Conservation (phyloP, 2,113 vertebrate species). For the Marmota flaviventris region DNA sequence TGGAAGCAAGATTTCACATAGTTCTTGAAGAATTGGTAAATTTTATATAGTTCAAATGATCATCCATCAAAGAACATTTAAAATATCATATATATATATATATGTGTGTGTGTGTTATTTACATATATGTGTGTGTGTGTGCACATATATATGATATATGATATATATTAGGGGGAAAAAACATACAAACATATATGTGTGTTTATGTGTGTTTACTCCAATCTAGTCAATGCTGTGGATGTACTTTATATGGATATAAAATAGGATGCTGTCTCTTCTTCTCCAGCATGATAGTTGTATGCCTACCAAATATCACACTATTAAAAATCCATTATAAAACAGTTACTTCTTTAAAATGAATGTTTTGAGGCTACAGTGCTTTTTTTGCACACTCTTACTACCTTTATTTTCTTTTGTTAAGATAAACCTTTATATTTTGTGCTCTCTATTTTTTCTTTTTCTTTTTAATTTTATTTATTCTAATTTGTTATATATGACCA, state of each 20-base stretch:
- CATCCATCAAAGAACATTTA: not conserved
- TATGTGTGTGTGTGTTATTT: too few relatives aligned
- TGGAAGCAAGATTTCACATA: not conserved
- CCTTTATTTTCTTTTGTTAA: constrained; percentile 27
- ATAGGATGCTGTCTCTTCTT: not conserved
- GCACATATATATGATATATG: not conserved
- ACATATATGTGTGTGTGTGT: not conserved
- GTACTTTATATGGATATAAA: not conserved
- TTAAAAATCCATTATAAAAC: constrained; percentile 33
- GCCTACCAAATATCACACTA: constrained; percentile 19
- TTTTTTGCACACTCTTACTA: not conserved
- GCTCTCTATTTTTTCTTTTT: not conserved
- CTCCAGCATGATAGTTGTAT: not conserved
- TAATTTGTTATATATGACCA: too few relatives aligned
- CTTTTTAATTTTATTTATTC: too few relatives aligned
- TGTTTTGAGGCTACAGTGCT: not conserved
- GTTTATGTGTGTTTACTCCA: not conserved
- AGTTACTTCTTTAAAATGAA: not conserved
- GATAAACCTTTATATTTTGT: constrained; percentile 22
- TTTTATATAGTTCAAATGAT: constrained; percentile 11
- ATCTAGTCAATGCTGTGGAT: not conserved
- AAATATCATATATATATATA: not conserved
- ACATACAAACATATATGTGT: not conserved
- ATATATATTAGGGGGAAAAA: not conserved
- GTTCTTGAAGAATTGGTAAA: constrained; percentile 5